A percentile compares a stretch with the other conserved stretches of the same genome.
phyloP scores from a whole-genome alignment of 2,797 vertebrate species.

The Adelosebastes latens region DNA sequence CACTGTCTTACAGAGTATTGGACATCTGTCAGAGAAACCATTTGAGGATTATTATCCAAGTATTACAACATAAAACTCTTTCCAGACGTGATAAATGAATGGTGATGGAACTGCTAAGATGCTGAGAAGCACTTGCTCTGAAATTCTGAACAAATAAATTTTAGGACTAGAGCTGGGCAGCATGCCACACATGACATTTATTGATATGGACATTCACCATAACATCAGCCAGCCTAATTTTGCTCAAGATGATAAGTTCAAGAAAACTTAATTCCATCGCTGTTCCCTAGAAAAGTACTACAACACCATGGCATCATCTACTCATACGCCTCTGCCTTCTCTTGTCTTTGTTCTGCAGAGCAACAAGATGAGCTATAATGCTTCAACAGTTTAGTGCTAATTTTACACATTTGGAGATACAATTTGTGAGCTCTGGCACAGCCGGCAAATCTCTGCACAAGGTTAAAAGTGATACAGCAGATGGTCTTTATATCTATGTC shows the following conservation, averaged over 20 bases:
- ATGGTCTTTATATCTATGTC: not conserved
- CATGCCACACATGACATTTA: not conserved
- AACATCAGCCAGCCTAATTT: not conserved
- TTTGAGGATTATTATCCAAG: not conserved
- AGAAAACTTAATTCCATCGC: not conserved
- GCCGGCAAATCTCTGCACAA: not conserved
- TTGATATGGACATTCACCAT: not conserved
- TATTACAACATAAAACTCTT: not conserved
- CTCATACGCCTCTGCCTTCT: not conserved
- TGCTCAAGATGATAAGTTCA: not conserved
- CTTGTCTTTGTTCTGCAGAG: not conserved
- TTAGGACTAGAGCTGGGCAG: not conserved
- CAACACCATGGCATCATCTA: not conserved
- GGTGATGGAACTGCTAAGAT: not conserved
- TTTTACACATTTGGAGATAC: not conserved
- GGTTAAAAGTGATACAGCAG: not conserved
- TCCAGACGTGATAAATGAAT: not conserved
- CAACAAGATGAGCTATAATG: not conserved
- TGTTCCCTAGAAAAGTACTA: not conserved
- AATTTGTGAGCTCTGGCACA: not conserved
- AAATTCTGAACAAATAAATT: not conserved
- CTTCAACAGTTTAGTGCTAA: not conserved
- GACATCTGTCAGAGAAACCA: conserved; percentile 11
- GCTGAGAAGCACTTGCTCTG: not conserved
- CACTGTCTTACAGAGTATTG: not conserved